A percentile compares a stretch with the other conserved stretches of the same genome.
Conservation (phyloP, 1,140 invertebrate species). For the Asbolus verrucosus region DNA sequence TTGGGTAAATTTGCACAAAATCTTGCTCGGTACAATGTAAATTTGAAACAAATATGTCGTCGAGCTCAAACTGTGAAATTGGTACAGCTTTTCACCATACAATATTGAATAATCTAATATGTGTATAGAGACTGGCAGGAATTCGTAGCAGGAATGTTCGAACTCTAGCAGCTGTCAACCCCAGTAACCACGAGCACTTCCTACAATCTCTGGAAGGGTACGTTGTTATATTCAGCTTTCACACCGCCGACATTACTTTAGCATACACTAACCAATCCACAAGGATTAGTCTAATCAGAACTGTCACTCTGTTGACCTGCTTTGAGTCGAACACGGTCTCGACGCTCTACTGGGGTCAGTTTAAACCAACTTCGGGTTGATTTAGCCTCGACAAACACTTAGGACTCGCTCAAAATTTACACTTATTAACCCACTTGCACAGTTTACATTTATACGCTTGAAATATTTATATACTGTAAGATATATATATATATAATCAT, state of each 20-base stretch:
- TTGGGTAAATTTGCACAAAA: too few relatives aligned
- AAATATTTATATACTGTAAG: too few relatives aligned
- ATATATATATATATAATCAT: too few relatives aligned
- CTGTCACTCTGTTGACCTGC: conserved; percentile 23
- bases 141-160: conserved; percentile 37
- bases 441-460: background rate
- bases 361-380: too few relatives aligned
- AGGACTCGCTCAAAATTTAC: conserved; percentile 10
- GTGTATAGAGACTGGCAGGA: conserved; percentile 40
- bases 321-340: background rate
- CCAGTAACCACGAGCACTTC: conserved; percentile 37
- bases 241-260: too few relatives aligned
- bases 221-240: conserved; percentile 35
- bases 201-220: conserved; percentile 39
- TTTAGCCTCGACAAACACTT: conserved; percentile 6
- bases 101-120: conserved; percentile 38
- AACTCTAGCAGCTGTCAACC: conserved; percentile 43
- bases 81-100: too few relatives aligned
- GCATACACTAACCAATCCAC: conserved; percentile 29
- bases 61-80: conserved; percentile 6
- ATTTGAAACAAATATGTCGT: conserved; percentile 37
- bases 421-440: background rate
- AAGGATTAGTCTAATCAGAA: conserved; percentile 39
- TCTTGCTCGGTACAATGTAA: too few relatives aligned
- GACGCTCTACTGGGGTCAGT: background rate